Evolutionary conservation across 2,888 invertebrate species (phyloP).

Genomic region (Callimorpha dominula): DNA sequence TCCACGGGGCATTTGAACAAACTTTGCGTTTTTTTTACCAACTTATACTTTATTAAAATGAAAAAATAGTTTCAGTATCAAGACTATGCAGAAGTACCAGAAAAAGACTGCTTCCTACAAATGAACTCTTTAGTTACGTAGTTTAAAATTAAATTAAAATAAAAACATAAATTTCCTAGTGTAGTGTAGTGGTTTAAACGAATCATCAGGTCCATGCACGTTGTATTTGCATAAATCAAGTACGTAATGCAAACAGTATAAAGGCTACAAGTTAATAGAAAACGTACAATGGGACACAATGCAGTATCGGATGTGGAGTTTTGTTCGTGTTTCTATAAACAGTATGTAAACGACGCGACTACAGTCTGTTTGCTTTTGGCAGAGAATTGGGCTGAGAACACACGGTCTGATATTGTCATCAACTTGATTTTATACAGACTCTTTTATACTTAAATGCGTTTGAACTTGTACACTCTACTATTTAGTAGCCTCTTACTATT

Average conservation of each 20-base stretch:
- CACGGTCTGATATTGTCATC: constrained; percentile 39
- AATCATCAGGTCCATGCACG: neutral
- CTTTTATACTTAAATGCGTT: neutral
- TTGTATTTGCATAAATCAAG: constrained; percentile 24
- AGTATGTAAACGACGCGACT: constrained; percentile 81
- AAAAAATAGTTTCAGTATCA: neutral
- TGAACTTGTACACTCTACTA: too few species aligned
- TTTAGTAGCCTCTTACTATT: too few species aligned
- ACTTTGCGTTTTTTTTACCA: too few species aligned
- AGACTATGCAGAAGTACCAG: neutral
- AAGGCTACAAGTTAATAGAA: constrained; percentile 43
- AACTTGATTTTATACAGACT: constrained; percentile 19
- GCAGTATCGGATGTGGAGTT: constrained; percentile 60
- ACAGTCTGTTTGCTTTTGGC: constrained; percentile 76
- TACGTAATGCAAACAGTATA: constrained; percentile 18
- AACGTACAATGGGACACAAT: constrained; percentile 37
- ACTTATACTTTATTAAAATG: too few species aligned
- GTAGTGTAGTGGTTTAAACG: neutral
- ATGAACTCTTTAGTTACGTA: neutral
- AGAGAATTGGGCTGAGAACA: constrained; percentile 59
- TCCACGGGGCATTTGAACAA: too few species aligned
- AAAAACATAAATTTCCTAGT: neutral
- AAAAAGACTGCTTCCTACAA: neutral
- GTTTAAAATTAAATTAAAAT: neutral
- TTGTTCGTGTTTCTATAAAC: constrained; percentile 79